Evolutionary conservation across 1,140 invertebrate genomes (phyloP).

Genomic region (Drosophila nannoptera): DNA sequence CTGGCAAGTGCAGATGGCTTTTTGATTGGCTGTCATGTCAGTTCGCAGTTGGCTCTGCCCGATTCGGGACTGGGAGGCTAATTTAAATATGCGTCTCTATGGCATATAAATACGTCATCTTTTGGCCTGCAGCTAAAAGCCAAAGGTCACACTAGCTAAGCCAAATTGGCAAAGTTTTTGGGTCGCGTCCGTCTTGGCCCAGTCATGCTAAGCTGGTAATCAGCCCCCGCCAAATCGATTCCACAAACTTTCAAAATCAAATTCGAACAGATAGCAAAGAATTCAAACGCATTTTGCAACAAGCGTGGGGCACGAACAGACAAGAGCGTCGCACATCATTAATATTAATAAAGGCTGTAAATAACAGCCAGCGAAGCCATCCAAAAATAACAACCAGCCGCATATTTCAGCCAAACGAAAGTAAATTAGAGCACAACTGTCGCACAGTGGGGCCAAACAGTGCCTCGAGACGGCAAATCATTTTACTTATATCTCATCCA

Average conservation of each 20-base stretch:
- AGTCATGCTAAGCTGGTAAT: slow-evolving; percentile 21
- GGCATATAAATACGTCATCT: slow-evolving; percentile 1
- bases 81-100: slow-evolving; percentile 12
- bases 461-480: too few relatives aligned
- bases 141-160: slow-evolving; percentile 9
- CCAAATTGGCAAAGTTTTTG: slow-evolving; percentile 22
- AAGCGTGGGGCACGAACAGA: slow-evolving; percentile 33
- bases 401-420: slow-evolving; percentile 38
- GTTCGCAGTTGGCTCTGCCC: slow-evolving; percentile 28
- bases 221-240: slow-evolving; percentile 1
- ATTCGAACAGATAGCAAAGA: slow-evolving; percentile 9
- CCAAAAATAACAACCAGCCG: slow-evolving; percentile 57
- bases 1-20: slow-evolving; percentile 62
- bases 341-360: slow-evolving; percentile 72
- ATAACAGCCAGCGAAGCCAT: slow-evolving; percentile 54
- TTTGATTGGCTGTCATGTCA: slow-evolving; percentile 65
- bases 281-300: slow-evolving; percentile 51
- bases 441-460: not conserved
- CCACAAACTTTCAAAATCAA: slow-evolving; percentile 5
- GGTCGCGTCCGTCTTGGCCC: not conserved
- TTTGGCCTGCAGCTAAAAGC: slow-evolving; percentile 10
- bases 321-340: slow-evolving; percentile 61
- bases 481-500: too few relatives aligned
- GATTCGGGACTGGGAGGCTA: slow-evolving; percentile 8
- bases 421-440: slow-evolving; percentile 43